These are phyloP conservation scores for Oryzias javanicus DNA, from an alignment of 2,113 vertebrate species.

Conservation along the genomic window DNA sequence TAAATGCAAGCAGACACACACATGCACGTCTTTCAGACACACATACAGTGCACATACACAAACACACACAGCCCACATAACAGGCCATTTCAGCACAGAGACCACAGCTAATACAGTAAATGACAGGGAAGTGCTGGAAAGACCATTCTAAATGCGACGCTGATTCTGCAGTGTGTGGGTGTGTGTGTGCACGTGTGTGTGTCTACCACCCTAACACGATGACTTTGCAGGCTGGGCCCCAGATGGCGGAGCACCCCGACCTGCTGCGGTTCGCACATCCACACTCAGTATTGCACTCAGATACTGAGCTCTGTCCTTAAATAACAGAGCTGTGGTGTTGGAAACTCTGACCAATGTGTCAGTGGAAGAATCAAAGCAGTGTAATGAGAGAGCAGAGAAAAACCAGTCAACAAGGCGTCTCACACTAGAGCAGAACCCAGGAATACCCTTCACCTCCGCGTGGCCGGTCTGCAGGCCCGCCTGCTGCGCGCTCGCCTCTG, in stretches of 20 bases:
- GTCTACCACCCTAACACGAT: slow-evolving; percentile 49
- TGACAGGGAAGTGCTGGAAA: slow-evolving; percentile 63
- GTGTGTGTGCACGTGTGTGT: slow-evolving; percentile 51
- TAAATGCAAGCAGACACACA: slow-evolving; percentile 42
- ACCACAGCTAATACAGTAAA: slow-evolving; percentile 75
- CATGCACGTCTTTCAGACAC: slow-evolving; percentile 19
- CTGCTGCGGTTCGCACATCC: slow-evolving; percentile 31
- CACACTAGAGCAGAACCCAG: slow-evolving; percentile 53
- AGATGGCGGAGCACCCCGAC: slow-evolving; percentile 55
- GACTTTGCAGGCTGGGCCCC: slow-evolving; percentile 49
- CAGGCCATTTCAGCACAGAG: slow-evolving; percentile 68
- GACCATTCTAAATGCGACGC: slow-evolving; percentile 65
- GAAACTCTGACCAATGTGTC: slow-evolving; percentile 68
- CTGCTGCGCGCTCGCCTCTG: slow-evolving; percentile 4
- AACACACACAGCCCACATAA: slow-evolving; percentile 62
- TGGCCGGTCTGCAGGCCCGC: slow-evolving; percentile 4
- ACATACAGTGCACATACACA: slow-evolving; percentile 17
- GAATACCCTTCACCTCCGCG: slow-evolving; percentile 9
- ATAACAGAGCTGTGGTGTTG: slow-evolving; percentile 61
- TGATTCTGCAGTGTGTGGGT: slow-evolving; percentile 57
- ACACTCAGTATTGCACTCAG: slow-evolving; percentile 16
- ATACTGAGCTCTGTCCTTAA: slow-evolving; percentile 48
- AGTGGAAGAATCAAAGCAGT: slow-evolving; percentile 65
- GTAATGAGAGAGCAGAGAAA: slow-evolving; percentile 66
- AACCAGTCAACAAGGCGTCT: slow-evolving; percentile 68